phyloP scores from a whole-genome alignment of 2,888 invertebrate genomes.

The Sylvicola fuscatus region DNA sequence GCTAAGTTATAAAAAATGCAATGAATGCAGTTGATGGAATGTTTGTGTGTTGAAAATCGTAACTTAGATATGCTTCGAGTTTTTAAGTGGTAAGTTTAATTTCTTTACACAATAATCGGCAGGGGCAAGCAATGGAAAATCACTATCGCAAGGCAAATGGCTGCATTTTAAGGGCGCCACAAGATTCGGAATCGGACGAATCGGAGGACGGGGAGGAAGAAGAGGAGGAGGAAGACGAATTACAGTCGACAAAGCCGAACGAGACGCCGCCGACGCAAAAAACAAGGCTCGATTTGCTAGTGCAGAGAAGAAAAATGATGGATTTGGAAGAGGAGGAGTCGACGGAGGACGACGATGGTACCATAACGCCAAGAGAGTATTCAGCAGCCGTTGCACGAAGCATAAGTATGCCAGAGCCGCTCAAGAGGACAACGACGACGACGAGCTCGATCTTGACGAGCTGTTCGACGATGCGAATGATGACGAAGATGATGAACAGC shows the following conservation, averaged over 20 bases:
- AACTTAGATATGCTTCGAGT: neutral
- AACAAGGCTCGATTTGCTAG: too few relatives aligned
- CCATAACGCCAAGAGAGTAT: too few relatives aligned
- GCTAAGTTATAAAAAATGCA: too few relatives aligned
- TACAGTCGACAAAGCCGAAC: neutral
- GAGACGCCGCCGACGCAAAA: neutral
- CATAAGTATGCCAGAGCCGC: slow-evolving; percentile 24
- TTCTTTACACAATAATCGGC: slow-evolving; percentile 26
- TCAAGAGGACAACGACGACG: slow-evolving; percentile 13
- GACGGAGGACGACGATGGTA: slow-evolving; percentile 27
- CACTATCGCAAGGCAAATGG: slow-evolving; percentile 18
- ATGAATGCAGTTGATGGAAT: too few relatives aligned
- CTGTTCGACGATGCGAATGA: slow-evolving; percentile 32
- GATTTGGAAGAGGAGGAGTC: slow-evolving; percentile 22
- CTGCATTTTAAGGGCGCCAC: slow-evolving; percentile 18
- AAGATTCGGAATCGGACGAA: too few relatives aligned
- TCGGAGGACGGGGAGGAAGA: slow-evolving; percentile 10
- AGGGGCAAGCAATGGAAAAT: slow-evolving; percentile 25
- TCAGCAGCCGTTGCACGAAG: slow-evolving; percentile 17
- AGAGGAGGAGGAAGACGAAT: slow-evolving; percentile 14
- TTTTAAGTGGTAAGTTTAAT: slow-evolving; percentile 10
- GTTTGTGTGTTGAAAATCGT: too few relatives aligned
- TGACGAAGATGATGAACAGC: slow-evolving; percentile 34
- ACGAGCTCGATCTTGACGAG: slow-evolving; percentile 26
- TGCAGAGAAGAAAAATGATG: slow-evolving; percentile 10